Base-by-base conservation (phyloP, 2,113 vertebrate genomes). In the Xenopus tropicalis region DNA sequence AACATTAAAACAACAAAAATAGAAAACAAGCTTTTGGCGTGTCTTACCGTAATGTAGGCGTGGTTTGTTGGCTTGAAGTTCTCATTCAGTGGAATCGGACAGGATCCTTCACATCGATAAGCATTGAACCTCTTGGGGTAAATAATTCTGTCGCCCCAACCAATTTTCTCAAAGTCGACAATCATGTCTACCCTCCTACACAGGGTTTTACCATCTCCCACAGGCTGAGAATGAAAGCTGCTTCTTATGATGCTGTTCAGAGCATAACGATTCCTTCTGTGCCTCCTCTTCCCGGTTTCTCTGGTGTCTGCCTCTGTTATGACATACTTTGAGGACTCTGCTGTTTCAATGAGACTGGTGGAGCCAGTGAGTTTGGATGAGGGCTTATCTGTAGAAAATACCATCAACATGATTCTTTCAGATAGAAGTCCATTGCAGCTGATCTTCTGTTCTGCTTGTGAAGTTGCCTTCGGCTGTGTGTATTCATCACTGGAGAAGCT, bases 11-110 rank as follows among this genome's bases (percentile, higher is more conserved):
- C 2, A 13, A 46, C 2, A 46, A 3, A 6, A 3, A 54, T 7
- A 54, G 37, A 3, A 29, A 29, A 29, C 3, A 11, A 11, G 14
- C 20, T 14, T 46, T 24, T 19, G 25, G 0, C 17, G 2, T 9
- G 21, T 44, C 85, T 88, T 80, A 96, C 95, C 91, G 94, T 93
- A 76, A 97, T 93, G 82, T 96, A 97, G 0, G 95, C 95, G 0
- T 96, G 94, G 81, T 97, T 97, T 57, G 93, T 97, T 48, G 95
- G 94, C 16, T 83, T 86, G 85, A 93, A 95, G 52, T 83, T 89
- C 79, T 94, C 94, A 0, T 93, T 93, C 65, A 97, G 84, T 0
- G 94, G 94, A 0, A 82, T 84, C 0, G 93, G 94, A 63, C 94
- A 96, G 54, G 83, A 88, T 23, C 94, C 94, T 51, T 93, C 93